These are phyloP conservation scores for Erpetoichthys calabaricus DNA, from an alignment of 2,797 vertebrate genomes.

Conservation along the genomic window DNA sequence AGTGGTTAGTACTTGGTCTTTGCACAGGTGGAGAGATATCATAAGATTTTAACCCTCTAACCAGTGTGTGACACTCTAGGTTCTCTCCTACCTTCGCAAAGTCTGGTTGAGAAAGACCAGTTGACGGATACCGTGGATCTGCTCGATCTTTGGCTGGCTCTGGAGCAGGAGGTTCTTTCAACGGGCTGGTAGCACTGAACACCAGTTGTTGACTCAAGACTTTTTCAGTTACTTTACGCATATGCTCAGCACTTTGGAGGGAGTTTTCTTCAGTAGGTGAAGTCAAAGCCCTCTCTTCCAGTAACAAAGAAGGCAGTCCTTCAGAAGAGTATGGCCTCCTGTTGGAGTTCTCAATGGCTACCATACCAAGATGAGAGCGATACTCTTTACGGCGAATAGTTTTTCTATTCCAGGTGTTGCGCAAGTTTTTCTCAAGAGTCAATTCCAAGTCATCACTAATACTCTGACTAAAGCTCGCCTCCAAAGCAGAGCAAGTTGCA, in stretches of 20 bases:
- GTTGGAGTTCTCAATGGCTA: constrained; percentile 1
- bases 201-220: constrained; percentile 21
- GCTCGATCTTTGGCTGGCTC: constrained; percentile 30
- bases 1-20: constrained; percentile 43
- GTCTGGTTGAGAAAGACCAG: constrained; percentile 6
- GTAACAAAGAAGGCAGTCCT: not conserved
- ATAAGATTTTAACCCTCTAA: constrained; percentile 54
- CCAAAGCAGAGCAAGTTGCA: constrained; percentile 42
- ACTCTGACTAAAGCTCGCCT: constrained; percentile 17
- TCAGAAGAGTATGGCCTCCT: constrained; percentile 5
- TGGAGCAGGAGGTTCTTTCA: constrained; percentile 26
- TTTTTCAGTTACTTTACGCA: constrained; percentile 20
- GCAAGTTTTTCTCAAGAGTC: constrained; percentile 52
- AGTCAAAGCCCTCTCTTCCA: not conserved
- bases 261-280: too few species aligned
- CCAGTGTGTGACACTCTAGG: constrained; percentile 58
- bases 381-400: constrained; percentile 36
- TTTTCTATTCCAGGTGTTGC: constrained; percentile 41
- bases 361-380: constrained; percentile 10
- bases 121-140: constrained; percentile 28
- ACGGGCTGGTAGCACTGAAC: constrained; percentile 17
- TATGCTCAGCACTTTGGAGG: constrained; percentile 14
- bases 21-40: constrained; percentile 39
- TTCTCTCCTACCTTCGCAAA: constrained; percentile 46
- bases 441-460: constrained; percentile 48